Evolutionary conservation across 2,797 vertebrate species (phyloP).

Genomic region (Knipowitschia caucasica): DNA sequence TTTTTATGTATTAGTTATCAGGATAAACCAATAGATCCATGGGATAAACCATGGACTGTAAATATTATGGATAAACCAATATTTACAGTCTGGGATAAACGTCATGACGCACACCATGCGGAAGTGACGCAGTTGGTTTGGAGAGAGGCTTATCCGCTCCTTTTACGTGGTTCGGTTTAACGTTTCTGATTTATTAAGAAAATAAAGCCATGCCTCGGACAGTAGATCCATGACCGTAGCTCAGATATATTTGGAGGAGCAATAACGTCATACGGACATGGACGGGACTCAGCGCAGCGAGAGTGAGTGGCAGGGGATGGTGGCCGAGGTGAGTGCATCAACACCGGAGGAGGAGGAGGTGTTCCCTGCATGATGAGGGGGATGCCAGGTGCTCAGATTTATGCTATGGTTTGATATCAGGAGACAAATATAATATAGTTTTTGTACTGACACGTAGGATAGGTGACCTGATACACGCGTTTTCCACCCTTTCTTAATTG

Average conservation of each 20-base stretch:
- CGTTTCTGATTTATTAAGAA: constrained; percentile 6
- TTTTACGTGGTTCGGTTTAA: no score
- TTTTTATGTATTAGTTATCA: no score
- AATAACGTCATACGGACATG: constrained; percentile 71
- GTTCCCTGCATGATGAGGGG: not conserved
- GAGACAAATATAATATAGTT: no score
- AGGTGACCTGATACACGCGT: no score
- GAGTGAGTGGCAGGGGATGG: constrained; percentile 90
- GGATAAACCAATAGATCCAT: no score
- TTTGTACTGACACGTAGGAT: no score
- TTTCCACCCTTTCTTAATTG: not conserved
- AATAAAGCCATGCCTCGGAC: not conserved
- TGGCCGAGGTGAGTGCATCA: constrained; percentile 82
- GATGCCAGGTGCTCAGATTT: not conserved
- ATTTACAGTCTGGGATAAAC: constrained; percentile 22
- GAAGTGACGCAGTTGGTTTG: constrained; percentile 46
- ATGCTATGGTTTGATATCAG: no score
- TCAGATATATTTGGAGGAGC: not conserved
- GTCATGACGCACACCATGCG: constrained; percentile 34
- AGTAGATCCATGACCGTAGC: no score
- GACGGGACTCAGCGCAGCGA: constrained; percentile 78
- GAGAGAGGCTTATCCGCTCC: constrained; percentile 30
- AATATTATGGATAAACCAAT: no score
- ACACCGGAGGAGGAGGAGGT: not conserved
- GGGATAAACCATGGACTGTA: no score